phyloP scores from a whole-genome alignment of 2,797 vertebrate genomes.

The Austrolebias charrua region DNA sequence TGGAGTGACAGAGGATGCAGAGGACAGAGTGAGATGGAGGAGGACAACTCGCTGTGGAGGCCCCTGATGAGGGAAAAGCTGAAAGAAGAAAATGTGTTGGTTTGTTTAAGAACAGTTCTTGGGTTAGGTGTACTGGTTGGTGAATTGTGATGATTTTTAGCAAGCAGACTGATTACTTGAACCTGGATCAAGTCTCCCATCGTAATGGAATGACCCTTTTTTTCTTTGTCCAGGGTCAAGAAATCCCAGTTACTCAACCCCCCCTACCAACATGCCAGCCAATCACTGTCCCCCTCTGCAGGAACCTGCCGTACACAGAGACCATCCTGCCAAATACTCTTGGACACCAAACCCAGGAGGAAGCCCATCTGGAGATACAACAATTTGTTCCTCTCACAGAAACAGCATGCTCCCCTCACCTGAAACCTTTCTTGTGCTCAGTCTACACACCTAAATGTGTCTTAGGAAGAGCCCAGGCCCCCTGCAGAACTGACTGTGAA shows the following conservation, averaged over 20 bases:
- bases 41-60: too few relatives aligned
- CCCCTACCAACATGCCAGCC: slow-evolving; percentile 44
- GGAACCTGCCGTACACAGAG: slow-evolving; percentile 45
- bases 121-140: too few relatives aligned
- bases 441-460: slow-evolving; percentile 62
- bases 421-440: slow-evolving; percentile 69
- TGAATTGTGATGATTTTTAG: too few relatives aligned
- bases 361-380: neutral
- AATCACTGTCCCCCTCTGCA: slow-evolving; percentile 54
- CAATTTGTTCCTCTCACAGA: slow-evolving; percentile 34
- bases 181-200: too few relatives aligned
- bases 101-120: too few relatives aligned
- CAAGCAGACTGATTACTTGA: too few relatives aligned
- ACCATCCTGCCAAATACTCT: slow-evolving; percentile 64
- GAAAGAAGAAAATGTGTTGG: too few relatives aligned
- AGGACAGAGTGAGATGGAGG: too few relatives aligned
- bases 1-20: too few relatives aligned
- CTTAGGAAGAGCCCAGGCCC: slow-evolving; percentile 31
- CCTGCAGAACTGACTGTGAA: slow-evolving; percentile 64
- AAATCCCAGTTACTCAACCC: rapidly evolving
- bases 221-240: slow-evolving; percentile 30
- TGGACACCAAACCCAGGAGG: slow-evolving; percentile 45
- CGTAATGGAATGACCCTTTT: too few relatives aligned
- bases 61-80: too few relatives aligned
- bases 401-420: slow-evolving; percentile 50